These are phyloP conservation scores for Jordanella pulchra DNA, from an alignment of 2,797 vertebrate genomes.

Conservation along the genomic window DNA sequence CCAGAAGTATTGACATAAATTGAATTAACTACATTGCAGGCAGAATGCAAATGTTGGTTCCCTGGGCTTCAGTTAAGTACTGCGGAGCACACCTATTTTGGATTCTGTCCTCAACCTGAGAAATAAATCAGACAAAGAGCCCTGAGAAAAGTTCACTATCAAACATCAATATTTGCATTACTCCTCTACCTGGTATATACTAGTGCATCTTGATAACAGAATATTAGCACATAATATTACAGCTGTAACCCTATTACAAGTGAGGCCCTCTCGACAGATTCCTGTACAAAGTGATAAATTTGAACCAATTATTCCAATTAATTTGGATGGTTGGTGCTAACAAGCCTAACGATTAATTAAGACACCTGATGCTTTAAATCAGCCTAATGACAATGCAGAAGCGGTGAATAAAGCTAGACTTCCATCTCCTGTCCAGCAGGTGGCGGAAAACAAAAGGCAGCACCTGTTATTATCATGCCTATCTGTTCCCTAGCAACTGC, in stretches of 20 bases:
- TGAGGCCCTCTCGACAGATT: background rate
- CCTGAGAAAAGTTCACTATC: conserved; percentile 23
- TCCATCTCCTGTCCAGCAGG: too few relatives aligned
- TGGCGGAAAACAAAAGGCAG: too few relatives aligned
- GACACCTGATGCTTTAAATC: background rate
- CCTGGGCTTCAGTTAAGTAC: conserved; percentile 15
- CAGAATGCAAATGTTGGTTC: conserved; percentile 42
- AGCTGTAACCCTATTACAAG: background rate
- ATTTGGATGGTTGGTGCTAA: background rate
- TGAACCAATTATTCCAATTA: background rate
- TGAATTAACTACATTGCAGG: conserved; percentile 23
- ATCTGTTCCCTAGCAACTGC: too few relatives aligned
- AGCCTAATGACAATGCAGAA: too few relatives aligned
- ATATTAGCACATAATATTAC: background rate
- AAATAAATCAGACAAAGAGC: conserved; percentile 21
- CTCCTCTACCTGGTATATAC: background rate
- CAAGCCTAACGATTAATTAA: background rate
- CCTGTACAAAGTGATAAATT: background rate
- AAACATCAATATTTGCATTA: background rate
- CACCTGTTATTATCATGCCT: too few relatives aligned
- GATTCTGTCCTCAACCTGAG: conserved; percentile 29
- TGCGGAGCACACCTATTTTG: conserved; percentile 22
- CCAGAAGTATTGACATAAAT: conserved; percentile 32
- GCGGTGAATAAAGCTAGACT: too few relatives aligned
- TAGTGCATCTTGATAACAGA: background rate